Conservation (phyloP, 2,888 invertebrate genomes). For the Melangyna quadrimaculata region DNA sequence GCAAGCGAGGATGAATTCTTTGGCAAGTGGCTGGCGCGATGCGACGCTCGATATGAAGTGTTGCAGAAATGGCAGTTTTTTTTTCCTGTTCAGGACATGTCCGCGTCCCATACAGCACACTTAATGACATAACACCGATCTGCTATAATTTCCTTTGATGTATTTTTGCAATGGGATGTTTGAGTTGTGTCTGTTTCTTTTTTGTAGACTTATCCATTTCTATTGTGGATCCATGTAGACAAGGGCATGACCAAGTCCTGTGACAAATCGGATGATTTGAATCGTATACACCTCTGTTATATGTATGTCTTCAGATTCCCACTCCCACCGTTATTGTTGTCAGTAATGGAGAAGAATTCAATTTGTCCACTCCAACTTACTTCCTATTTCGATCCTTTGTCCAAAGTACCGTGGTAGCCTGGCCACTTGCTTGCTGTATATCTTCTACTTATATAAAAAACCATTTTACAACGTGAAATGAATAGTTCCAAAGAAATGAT, state of each 20-base stretch:
- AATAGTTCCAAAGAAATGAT: constrained; percentile 67
- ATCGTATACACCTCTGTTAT: constrained; percentile 3
- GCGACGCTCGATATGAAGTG: background rate
- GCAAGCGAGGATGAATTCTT: background rate
- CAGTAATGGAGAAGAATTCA: constrained; percentile 2
- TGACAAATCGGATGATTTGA: constrained; percentile 62
- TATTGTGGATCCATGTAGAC: background rate
- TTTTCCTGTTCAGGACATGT: background rate
- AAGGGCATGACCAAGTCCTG: constrained; percentile 36
- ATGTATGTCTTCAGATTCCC: background rate
- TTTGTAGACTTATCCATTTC: background rate
- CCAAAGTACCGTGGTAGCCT: constrained; percentile 59
- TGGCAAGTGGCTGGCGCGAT: background rate
- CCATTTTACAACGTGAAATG: constrained; percentile 64
- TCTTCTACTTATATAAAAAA: too few relatives aligned
- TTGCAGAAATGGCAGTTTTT: constrained; percentile 2
- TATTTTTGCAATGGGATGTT: constrained; percentile 7
- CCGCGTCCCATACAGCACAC: background rate
- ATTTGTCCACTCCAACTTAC: constrained; percentile 9
- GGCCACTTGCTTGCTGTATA: constrained; percentile 42
- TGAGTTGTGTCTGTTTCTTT: background rate
- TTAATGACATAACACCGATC: constrained; percentile 38
- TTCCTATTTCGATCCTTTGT: background rate
- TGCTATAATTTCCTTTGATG: constrained; percentile 38
- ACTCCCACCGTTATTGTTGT: background rate